phyloP scores from a whole-genome alignment of 2,888 invertebrate genomes.

The Pristionchus mayeri region DNA sequence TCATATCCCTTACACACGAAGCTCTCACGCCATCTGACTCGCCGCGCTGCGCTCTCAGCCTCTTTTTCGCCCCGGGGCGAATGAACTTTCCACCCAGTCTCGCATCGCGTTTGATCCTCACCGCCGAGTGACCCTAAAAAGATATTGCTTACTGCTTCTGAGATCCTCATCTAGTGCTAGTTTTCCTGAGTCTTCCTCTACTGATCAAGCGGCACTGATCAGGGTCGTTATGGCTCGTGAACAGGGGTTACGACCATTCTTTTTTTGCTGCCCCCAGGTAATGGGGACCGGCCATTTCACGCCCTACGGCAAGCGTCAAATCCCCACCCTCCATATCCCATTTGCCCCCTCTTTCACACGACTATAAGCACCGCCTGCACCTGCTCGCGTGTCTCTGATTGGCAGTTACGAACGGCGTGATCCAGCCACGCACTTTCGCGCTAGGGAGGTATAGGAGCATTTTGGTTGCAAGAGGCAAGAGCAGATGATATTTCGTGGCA shows the following conservation, averaged over 20 bases:
- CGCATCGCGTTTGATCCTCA: background rate
- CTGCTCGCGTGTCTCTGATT: background rate
- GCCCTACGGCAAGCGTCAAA: background rate
- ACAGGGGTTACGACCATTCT: background rate
- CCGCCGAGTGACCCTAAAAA: background rate
- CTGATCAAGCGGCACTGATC: slow-evolving; percentile 10
- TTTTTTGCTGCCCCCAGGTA: background rate
- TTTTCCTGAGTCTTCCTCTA: background rate
- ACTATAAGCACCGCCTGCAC: background rate
- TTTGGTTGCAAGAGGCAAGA: background rate
- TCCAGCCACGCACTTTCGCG: background rate
- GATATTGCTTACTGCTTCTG: too few relatives aligned
- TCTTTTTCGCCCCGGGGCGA: background rate
- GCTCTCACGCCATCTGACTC: slow-evolving; percentile 1
- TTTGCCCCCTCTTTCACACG: background rate
- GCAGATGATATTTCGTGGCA: background rate
- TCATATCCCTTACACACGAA: slow-evolving; percentile 9
- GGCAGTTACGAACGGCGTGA: too few relatives aligned
- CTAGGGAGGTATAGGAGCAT: background rate
- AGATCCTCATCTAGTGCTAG: too few relatives aligned
- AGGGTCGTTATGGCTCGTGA: background rate
- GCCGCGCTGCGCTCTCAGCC: background rate
- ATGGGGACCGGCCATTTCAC: slow-evolving; percentile 10
- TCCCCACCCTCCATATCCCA: background rate
- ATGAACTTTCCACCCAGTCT: background rate